Percentiles rank a stretch among this genome's conserved stretches.
These are phyloP conservation scores for Sprattus sprattus DNA, from an alignment of 2,113 vertebrate genomes.

Conservation along the genomic window DNA sequence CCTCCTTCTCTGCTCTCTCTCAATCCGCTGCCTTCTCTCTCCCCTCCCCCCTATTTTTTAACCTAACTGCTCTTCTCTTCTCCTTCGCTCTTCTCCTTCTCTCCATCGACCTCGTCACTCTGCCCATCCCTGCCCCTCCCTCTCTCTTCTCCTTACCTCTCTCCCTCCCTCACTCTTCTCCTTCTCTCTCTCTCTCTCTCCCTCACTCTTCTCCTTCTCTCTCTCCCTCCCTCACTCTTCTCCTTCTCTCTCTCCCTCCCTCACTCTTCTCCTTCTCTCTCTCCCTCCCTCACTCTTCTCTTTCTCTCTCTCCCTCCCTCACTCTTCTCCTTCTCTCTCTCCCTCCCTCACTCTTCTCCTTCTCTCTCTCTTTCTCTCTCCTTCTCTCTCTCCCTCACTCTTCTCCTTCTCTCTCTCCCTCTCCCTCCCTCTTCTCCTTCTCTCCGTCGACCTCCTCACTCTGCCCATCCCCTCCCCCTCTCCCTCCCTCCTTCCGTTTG, in stretches of 20 bases:
- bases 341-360: neutral
- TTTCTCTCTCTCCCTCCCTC: too few species aligned
- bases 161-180: neutral
- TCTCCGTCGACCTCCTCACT: neutral
- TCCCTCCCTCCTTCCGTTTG: neutral
- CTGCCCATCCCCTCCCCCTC: neutral
- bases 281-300: neutral
- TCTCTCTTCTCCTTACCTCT: too few species aligned
- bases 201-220: neutral
- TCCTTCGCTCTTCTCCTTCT: neutral
- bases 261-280: neutral
- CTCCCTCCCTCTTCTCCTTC: neutral
- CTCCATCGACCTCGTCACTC: neutral
- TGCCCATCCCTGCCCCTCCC: neutral
- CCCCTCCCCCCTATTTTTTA: neutral
- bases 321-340: neutral
- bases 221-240: neutral
- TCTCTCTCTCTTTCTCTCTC: neutral
- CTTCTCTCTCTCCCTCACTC: neutral
- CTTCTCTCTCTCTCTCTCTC: neutral
- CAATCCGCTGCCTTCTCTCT: neutral
- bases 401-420: too few species aligned
- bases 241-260: neutral
- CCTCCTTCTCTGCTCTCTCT: neutral
- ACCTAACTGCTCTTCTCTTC: neutral